phyloP scores from a whole-genome alignment of 1,140 invertebrate species.

The Orchestia grillus region DNA sequence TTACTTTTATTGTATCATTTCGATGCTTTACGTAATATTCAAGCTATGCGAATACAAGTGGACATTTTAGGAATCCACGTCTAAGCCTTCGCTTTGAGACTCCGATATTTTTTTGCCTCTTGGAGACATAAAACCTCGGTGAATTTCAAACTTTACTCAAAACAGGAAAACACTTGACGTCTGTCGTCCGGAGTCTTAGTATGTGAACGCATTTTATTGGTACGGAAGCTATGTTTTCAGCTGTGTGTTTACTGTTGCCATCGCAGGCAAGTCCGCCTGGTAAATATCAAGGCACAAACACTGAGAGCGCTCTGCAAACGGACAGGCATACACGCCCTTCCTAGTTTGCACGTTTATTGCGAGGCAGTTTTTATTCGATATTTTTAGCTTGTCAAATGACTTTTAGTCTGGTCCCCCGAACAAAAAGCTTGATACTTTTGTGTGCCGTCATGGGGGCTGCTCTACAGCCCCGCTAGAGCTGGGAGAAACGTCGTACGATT shows the following conservation, averaged over 20 bases:
- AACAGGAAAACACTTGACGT: conserved; percentile 56
- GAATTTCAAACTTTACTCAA: conserved; percentile 32
- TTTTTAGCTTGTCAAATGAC: neutral
- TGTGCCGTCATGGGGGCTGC: neutral
- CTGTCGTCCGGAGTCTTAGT: conserved; percentile 52
- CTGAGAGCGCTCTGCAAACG: neutral
- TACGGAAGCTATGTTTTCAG: conserved; percentile 32
- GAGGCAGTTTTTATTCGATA: neutral
- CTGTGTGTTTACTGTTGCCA: conserved; percentile 45
- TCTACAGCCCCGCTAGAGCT: neutral
- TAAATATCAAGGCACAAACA: conserved; percentile 30
- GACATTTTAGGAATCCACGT: neutral
- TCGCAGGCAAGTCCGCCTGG: neutral
- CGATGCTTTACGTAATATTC: neutral
- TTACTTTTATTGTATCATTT: neutral
- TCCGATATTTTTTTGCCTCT: conserved; percentile 10
- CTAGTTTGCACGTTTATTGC: neutral
- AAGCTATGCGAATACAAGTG: neutral
- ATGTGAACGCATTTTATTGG: conserved; percentile 52
- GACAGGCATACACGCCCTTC: neutral
- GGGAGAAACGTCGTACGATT: neutral
- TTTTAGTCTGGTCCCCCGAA: neutral
- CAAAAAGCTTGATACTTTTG: neutral
- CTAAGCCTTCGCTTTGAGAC: neutral
- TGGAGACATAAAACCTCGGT: conserved; percentile 26